These are phyloP conservation scores for Hypolimnas misippus DNA, from an alignment of 2,888 invertebrate genomes.

Conservation along the genomic window DNA sequence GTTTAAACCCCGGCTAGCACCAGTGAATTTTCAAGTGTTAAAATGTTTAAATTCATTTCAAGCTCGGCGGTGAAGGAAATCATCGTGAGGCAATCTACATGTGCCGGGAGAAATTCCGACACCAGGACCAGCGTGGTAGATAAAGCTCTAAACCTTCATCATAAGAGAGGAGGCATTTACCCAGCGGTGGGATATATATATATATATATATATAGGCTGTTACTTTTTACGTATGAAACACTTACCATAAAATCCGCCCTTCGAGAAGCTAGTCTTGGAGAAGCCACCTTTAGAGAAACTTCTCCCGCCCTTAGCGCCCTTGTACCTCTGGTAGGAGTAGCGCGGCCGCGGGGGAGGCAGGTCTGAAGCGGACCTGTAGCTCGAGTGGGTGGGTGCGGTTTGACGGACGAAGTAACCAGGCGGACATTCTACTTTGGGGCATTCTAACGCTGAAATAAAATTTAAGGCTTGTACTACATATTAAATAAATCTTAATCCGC, in stretches of 20 bases:
- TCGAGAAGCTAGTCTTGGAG: constrained; percentile 49
- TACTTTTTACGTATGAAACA: background rate
- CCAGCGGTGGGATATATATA: too few relatives aligned
- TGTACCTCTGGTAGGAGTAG: constrained; percentile 67
- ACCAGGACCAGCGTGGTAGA: too few relatives aligned
- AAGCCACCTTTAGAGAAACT: constrained; percentile 52
- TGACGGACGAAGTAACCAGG: constrained; percentile 83
- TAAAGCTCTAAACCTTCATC: too few relatives aligned
- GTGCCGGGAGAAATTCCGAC: too few relatives aligned
- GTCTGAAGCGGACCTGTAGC: constrained; percentile 85
- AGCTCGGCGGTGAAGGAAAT: too few relatives aligned
- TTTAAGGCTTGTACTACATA: background rate
- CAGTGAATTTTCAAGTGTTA: too few relatives aligned
- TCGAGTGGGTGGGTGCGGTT: constrained; percentile 60
- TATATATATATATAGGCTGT: too few relatives aligned
- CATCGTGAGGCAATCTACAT: too few relatives aligned
- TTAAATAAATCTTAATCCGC: background rate
- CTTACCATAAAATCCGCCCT: constrained; percentile 53
- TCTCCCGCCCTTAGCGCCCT: constrained; percentile 54
- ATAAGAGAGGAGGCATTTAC: too few relatives aligned
- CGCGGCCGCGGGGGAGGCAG: constrained; percentile 68
- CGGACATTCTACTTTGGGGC: constrained; percentile 84
- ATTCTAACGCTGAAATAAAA: constrained; percentile 62
- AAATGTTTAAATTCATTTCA: too few relatives aligned
- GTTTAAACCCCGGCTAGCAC: too few relatives aligned